A percentile compares a stretch with the other conserved stretches of the same genome.
These are phyloP conservation scores for Atlantisia rogersi DNA, from an alignment of 2,113 vertebrate genomes.

Conservation along the genomic window DNA sequence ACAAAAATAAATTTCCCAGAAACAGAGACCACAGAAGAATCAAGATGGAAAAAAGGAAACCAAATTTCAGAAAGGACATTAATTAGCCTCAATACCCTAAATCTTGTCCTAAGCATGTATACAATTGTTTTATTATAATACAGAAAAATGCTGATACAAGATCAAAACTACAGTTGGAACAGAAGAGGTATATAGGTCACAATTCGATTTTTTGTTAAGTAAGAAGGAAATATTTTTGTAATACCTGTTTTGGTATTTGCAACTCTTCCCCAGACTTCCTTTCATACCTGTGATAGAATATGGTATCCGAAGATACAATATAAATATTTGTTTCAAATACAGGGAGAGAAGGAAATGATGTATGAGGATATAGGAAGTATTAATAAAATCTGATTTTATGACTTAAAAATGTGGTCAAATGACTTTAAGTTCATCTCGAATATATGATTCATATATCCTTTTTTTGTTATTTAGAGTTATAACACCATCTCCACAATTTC, in stretches of 20 bases:
- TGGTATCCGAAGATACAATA: neutral
- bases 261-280: neutral
- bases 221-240: neutral
- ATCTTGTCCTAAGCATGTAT: neutral
- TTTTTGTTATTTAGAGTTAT: conserved; percentile 34
- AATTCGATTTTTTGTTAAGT: neutral
- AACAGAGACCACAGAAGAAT: neutral
- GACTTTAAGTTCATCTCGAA: neutral
- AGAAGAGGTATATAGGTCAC: neutral
- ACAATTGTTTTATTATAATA: neutral
- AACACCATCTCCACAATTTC: neutral
- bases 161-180: neutral
- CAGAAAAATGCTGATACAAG: neutral
- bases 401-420: neutral
- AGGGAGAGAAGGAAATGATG: neutral
- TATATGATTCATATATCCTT: neutral
- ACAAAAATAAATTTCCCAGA: neutral
- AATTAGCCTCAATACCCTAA: neutral
- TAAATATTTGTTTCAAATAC: neutral
- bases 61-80: neutral
- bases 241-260: neutral
- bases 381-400: neutral
- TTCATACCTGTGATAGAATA: neutral
- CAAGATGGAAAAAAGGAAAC: neutral
- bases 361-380: neutral